Evolutionary conservation across 2,888 invertebrate genomes (phyloP).

Genomic region (Cerastoderma edule): DNA sequence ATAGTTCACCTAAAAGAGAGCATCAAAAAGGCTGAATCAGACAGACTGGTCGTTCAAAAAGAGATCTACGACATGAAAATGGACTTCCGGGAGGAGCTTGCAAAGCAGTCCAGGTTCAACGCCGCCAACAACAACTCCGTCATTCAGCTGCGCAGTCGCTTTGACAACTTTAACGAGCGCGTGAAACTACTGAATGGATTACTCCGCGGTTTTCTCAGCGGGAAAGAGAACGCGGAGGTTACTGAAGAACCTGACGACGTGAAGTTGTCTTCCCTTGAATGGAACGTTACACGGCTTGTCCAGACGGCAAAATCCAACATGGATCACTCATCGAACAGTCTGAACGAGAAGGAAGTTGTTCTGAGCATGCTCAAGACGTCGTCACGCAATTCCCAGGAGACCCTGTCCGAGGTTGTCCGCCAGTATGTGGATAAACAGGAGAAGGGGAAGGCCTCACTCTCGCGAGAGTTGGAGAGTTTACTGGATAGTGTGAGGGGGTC

Average conservation of each 20-base stretch:
- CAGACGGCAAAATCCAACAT: constrained; percentile 55
- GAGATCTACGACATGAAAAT: constrained; percentile 4
- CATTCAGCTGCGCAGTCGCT: constrained; percentile 64
- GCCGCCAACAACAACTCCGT: constrained; percentile 71
- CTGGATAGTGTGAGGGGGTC: constrained; percentile 48
- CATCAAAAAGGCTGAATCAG: constrained; percentile 50
- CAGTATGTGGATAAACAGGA: constrained; percentile 69
- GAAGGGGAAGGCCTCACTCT: constrained; percentile 57
- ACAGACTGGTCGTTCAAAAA: constrained; percentile 11
- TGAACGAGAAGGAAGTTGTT: constrained; percentile 57
- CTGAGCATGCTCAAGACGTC: constrained; percentile 57
- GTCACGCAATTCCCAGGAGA: constrained; percentile 43
- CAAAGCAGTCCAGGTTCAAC: constrained; percentile 69
- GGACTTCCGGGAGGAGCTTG: constrained; percentile 44
- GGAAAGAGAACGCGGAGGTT: constrained; percentile 27
- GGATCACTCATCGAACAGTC: constrained; percentile 44
- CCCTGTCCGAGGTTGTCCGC: constrained; percentile 63
- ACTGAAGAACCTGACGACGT: constrained; percentile 56
- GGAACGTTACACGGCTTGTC: constrained; percentile 59
- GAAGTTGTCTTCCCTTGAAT: constrained; percentile 63
- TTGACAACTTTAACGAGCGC: constrained; percentile 64
- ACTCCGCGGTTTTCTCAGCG: constrained; percentile 60
- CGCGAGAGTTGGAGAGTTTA: constrained; percentile 64
- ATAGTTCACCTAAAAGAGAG: constrained; percentile 45
- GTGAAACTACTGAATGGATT: constrained; percentile 60